Evolutionary conservation across 2,113 vertebrate genomes (phyloP), one percentile per base, ranked within the genome.

Genomic region (Microtus richardsoni): DNA sequence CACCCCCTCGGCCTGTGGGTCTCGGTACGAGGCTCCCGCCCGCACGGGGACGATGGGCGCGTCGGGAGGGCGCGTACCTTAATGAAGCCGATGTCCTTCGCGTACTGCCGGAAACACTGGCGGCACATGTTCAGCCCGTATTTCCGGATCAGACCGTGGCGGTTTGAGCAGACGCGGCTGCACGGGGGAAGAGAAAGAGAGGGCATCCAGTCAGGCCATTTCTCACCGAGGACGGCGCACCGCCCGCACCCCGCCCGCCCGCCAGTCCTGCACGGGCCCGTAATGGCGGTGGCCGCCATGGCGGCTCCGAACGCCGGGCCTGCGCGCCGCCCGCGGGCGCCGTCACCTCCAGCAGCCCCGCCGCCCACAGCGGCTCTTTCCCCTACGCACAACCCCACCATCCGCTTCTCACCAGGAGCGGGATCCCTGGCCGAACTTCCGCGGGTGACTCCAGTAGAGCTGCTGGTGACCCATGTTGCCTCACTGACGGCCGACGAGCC

Each of bases 21-120:
- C 52, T 28, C 0, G 54, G 22, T 21, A 54, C 14, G 2, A 60
- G 2, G 54, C 54, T 83, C 54, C 79, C 33, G 79, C 58, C 79
- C 78, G 33, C 78, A 58, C 13, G 3, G 22, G 78, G 52, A 39
- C 10, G 21, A 12, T 0, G 11, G n/a, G n/a, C n/a, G 78, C 44
- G 6, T 24, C 64, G 19, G 17, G 6, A 7, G 21, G 0, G 2
- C 49, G 1, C 87, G 58, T 88, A 99, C 99, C 99, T 99, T 99
- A 36, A 99, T 98, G 80, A 99, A 99, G 77, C 99, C 99, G 85
- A 99, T 99, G 58, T 99, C 99, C 95, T 99, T 99, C 0, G 99
- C 99, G 96, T 99, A 99, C 98, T 99, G 99, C n/a, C 99, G 99
- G 99, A 99, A 99, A 98, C 99, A 99, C 98, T 99, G 99, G 14